A percentile compares a stretch with the other conserved stretches of the same genome.
phyloP scores from a whole-genome alignment of 2,113 vertebrate species.

The Hydrolagus affinis region DNA sequence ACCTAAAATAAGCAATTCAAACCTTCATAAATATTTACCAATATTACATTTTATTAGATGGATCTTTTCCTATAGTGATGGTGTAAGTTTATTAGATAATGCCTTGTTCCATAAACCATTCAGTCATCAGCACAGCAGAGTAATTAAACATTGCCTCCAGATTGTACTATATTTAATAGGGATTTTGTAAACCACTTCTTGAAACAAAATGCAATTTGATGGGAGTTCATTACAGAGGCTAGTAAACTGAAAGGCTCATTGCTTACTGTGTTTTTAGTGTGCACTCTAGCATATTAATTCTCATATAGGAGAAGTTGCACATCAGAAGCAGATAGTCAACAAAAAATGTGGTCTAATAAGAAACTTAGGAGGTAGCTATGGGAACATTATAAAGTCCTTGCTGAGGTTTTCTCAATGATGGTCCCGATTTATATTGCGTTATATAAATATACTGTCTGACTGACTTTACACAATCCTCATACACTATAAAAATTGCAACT shows the following conservation, averaged over 20 bases:
- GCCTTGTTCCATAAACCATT: neutral
- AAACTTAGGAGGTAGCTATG: neutral
- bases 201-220: neutral
- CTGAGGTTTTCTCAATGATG: neutral
- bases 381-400: neutral
- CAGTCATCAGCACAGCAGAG: neutral
- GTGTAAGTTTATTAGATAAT: constrained; percentile 11
- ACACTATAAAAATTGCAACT: neutral
- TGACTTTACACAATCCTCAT: neutral
- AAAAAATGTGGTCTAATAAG: neutral
- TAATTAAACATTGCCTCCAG: neutral
- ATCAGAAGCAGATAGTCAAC: neutral
- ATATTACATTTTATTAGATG: neutral
- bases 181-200: neutral
- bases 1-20: neutral
- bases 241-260: neutral
- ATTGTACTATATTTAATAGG: neutral
- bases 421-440: neutral
- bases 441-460: neutral
- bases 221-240: neutral
- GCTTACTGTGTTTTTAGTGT: neutral
- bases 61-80: neutral
- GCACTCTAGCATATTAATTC: neutral
- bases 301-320: neutral
- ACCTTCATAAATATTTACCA: constrained; percentile 1